Percentiles rank a stretch among this genome's conserved stretches.
phyloP scores from a whole-genome alignment of 1,140 invertebrate genomes.

The Cataglyphis hispanica region DNA sequence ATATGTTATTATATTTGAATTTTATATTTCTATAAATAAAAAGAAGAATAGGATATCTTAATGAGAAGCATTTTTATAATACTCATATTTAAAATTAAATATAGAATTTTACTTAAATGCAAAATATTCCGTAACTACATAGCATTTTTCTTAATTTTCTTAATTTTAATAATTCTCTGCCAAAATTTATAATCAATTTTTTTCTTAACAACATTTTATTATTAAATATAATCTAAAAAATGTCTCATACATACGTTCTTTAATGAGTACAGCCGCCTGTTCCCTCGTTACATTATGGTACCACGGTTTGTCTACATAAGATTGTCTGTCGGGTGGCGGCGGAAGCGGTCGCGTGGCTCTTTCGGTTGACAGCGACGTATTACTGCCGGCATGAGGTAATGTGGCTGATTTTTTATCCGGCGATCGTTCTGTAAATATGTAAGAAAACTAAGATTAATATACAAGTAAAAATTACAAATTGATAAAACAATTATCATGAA shows the following conservation, averaged over 20 bases:
- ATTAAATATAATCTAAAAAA: conserved; percentile 42
- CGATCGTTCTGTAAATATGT: conserved; percentile 80
- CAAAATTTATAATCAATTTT: neutral
- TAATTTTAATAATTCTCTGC: conserved; percentile 13
- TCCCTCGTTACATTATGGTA: conserved; percentile 84
- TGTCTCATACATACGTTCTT: conserved; percentile 79
- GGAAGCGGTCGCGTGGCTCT: conserved; percentile 82
- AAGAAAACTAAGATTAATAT: neutral
- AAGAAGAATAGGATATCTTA: neutral
- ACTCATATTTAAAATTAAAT: neutral
- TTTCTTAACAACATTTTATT: neutral
- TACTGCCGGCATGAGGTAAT: conserved; percentile 79
- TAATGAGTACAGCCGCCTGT: conserved; percentile 81
- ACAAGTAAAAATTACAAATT: neutral
- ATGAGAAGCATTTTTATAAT: neutral
- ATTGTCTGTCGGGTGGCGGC: conserved; percentile 80
- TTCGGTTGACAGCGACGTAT: conserved; percentile 75
- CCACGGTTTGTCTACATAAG: conserved; percentile 83
- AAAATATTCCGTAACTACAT: no score
- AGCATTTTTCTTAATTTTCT: neutral
- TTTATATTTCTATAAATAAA: neutral
- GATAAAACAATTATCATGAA: neutral
- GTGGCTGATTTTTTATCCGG: conserved; percentile 83
- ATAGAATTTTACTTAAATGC: neutral
- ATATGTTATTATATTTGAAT: neutral